Evolutionary conservation across 1,140 invertebrate genomes (phyloP), one percentile per base, ranked within the genome.

Genomic region (Batillaria attramentaria): DNA sequence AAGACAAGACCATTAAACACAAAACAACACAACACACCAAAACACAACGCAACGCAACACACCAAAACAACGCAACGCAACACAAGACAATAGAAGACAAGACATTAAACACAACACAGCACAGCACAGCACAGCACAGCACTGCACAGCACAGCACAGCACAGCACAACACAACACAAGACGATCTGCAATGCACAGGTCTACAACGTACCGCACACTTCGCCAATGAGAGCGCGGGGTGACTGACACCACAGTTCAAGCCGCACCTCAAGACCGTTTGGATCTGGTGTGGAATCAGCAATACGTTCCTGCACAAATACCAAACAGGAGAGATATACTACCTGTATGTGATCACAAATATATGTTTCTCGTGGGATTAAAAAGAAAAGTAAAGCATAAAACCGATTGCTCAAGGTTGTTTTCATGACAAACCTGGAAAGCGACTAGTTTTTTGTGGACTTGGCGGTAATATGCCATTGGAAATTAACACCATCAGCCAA

Each of bases 121-220:
- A n/a, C n/a, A n/a, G n/a, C n/a, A n/a, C n/a, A n/a, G n/a, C n/a
- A n/a, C n/a, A n/a, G n/a, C n/a, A n/a, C n/a, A n/a, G n/a, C n/a
- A n/a, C n/a, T n/a, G n/a, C n/a, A n/a, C n/a, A n/a, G n/a, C n/a
- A n/a, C n/a, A n/a, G n/a, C n/a, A n/a, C n/a, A n/a, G n/a, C n/a
- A n/a, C n/a, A n/a, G n/a, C n/a, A n/a, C n/a, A n/a, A n/a, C n/a
- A n/a, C n/a, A n/a, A n/a, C n/a, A n/a, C n/a, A n/a, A n/a, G n/a
- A n/a, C n/a, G n/a, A n/a, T n/a, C n/a, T n/a, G n/a, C n/a, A n/a
- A n/a, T n/a, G n/a, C n/a, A n/a, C n/a, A n/a, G n/a, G n/a, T n/a
- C n/a, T n/a, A n/a, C n/a, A 35, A 72, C 70, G 20, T 33, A 72
- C 70, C 70, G 24, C 70, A 72, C n/a, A 28, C 3, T 1, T 72